These are phyloP conservation scores for Carettochelys insculpta DNA, from an alignment of 2,113 vertebrate species.

Conservation along the genomic window DNA sequence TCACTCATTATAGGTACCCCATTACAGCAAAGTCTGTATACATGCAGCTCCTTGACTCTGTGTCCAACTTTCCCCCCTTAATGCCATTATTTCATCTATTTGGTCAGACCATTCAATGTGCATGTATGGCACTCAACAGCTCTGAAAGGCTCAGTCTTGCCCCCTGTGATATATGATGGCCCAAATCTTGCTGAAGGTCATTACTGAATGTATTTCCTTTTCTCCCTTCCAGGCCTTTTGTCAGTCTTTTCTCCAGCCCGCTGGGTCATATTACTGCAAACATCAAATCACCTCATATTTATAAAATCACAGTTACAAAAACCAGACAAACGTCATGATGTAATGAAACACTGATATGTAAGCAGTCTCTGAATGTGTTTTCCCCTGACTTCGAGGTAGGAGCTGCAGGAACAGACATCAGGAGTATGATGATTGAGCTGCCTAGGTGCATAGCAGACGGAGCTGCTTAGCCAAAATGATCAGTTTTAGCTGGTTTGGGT, in stretches of 20 bases:
- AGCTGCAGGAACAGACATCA: too few relatives aligned
- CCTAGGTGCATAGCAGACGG: too few relatives aligned
- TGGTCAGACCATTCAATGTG: not conserved
- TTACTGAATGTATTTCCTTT: conserved; percentile 19
- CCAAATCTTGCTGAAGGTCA: conserved; percentile 11
- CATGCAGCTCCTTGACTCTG: not conserved
- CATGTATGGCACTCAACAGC: not conserved
- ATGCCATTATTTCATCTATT: conserved; percentile 1
- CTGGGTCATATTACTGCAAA: conserved; percentile 60
- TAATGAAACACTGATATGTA: conserved; percentile 52
- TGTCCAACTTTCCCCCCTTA: not conserved
- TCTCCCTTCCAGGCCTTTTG: not conserved
- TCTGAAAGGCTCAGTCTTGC: not conserved
- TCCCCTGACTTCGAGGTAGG: not conserved
- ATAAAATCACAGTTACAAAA: conserved; percentile 46
- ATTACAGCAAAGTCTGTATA: not conserved
- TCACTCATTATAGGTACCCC: not conserved
- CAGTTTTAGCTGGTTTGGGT: too few relatives aligned
- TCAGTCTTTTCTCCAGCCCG: conserved; percentile 3
- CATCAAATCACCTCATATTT: conserved; percentile 51
- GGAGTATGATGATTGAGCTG: too few relatives aligned
- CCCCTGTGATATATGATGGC: not conserved
- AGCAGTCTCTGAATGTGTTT: not conserved
- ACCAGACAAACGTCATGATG: conserved; percentile 43
- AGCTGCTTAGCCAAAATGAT: too few relatives aligned